Conservation (phyloP, 1,140 invertebrate genomes). For the Hydropsyche tenuis region DNA sequence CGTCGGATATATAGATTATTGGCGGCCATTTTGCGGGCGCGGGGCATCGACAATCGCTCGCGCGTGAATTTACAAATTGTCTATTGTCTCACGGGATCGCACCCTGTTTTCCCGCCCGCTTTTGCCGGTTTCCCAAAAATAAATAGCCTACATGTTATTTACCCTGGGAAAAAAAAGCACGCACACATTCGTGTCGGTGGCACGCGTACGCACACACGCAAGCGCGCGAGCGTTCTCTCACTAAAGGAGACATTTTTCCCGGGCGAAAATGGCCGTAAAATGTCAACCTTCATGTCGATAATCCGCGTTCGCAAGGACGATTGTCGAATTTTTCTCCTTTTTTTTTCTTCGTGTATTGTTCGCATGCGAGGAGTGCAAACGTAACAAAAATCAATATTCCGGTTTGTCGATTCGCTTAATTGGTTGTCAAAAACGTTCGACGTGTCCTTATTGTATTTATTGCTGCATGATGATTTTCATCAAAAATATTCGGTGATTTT, state of each 20-base stretch:
- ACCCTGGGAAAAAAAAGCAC: not conserved
- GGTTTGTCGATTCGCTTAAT: no score
- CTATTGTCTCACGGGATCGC: constrained; percentile 45
- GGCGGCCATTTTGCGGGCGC: constrained; percentile 28
- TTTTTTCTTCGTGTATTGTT: not conserved
- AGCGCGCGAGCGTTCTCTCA: no score
- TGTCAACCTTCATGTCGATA: constrained; percentile 18
- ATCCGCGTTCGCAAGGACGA: constrained; percentile 15
- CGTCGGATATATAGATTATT: constrained; percentile 30
- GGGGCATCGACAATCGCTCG: constrained; percentile 30
- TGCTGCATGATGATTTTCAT: no score
- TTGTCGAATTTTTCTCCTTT: not conserved
- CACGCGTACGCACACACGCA: no score
- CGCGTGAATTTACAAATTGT: constrained; percentile 49
- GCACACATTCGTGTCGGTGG: not conserved
- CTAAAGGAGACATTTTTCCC: constrained; percentile 31
- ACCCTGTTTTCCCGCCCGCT: not conserved
- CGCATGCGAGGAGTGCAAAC: no score
- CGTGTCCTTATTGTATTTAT: no score
- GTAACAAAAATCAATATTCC: no score
- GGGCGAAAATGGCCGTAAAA: constrained; percentile 16
- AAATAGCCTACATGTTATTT: constrained; percentile 28
- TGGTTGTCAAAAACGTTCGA: no score
- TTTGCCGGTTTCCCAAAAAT: constrained; percentile 10
- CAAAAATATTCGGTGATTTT: no score